phyloP scores from a whole-genome alignment of 2,113 vertebrate species.

The Sigmodon hispidus region DNA sequence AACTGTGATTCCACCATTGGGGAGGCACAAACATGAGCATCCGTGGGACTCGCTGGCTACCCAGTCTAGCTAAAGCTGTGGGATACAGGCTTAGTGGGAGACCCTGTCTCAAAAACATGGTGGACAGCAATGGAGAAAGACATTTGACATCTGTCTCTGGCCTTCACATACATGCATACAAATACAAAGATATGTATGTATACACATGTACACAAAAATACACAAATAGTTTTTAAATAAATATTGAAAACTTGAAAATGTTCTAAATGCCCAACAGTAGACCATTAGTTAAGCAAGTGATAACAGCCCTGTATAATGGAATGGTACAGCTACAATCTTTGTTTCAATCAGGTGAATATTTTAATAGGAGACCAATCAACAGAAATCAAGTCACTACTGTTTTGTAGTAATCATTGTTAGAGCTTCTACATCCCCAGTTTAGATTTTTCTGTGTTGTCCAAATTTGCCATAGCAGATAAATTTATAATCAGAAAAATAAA shows the following conservation, averaged over 20 bases:
- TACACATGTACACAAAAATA: background rate
- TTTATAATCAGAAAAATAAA: slow-evolving; percentile 13
- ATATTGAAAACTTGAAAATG: background rate
- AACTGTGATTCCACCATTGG: background rate
- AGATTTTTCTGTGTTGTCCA: background rate
- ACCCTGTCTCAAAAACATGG: background rate
- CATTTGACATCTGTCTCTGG: background rate
- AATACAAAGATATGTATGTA: background rate
- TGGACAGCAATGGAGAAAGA: background rate
- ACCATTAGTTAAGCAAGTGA: background rate
- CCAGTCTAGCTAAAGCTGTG: background rate
- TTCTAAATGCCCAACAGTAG: background rate
- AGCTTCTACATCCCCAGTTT: background rate
- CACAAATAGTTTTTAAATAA: background rate
- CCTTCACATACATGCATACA: background rate
- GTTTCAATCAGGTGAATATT: slow-evolving; percentile 1
- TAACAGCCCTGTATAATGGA: background rate
- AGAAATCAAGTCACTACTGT: background rate
- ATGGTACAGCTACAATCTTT: background rate
- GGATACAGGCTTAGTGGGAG: background rate
- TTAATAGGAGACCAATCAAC: background rate
- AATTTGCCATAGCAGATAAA: background rate
- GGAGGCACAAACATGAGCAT: background rate
- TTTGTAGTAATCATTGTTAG: background rate
- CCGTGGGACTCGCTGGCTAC: background rate